Percentiles rank a stretch among this genome's conserved stretches.
Evolutionary conservation across 2,113 vertebrate genomes (phyloP).

Genomic region (western clawed frog (Xenopus tropicalis)): DNA sequence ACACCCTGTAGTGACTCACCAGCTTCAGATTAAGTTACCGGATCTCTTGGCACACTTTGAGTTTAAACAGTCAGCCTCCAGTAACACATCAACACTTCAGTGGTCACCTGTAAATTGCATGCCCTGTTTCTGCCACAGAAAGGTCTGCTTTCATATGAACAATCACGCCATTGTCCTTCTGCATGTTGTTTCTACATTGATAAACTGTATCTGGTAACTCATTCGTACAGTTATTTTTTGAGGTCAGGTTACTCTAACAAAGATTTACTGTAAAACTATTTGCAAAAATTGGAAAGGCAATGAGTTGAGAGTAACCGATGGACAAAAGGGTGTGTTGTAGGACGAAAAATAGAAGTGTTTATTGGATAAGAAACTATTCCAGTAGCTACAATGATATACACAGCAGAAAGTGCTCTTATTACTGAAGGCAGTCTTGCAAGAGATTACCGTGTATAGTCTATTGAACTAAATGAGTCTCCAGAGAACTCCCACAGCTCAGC

Average conservation of each 20-base stretch:
- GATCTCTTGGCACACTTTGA: conserved; percentile 14
- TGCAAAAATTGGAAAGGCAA: not conserved
- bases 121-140: conserved; percentile 8
- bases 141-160: conserved; percentile 32
- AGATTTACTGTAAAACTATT: conserved; percentile 15
- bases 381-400: too few relatives aligned
- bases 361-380: too few relatives aligned
- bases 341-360: too few relatives aligned
- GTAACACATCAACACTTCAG: conserved; percentile 5
- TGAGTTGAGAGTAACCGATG: not conserved
- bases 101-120: conserved; percentile 21
- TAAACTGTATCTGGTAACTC: conserved; percentile 3
- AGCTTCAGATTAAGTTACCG: conserved; percentile 14
- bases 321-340: not conserved
- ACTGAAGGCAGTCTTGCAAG: too few relatives aligned
- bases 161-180: conserved; percentile 27
- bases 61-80: conserved; percentile 22
- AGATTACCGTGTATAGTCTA: too few relatives aligned
- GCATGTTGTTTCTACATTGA: not conserved
- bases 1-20: conserved; percentile 30
- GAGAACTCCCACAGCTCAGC: too few relatives aligned
- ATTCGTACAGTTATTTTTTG: not conserved
- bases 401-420: too few relatives aligned
- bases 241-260: conserved; percentile 7
- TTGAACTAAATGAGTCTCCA: too few relatives aligned